A percentile compares a stretch with the other conserved stretches of the same genome.
Evolutionary conservation across 2,113 vertebrate species (phyloP).

Genomic region (Sapayoa aenigma): DNA sequence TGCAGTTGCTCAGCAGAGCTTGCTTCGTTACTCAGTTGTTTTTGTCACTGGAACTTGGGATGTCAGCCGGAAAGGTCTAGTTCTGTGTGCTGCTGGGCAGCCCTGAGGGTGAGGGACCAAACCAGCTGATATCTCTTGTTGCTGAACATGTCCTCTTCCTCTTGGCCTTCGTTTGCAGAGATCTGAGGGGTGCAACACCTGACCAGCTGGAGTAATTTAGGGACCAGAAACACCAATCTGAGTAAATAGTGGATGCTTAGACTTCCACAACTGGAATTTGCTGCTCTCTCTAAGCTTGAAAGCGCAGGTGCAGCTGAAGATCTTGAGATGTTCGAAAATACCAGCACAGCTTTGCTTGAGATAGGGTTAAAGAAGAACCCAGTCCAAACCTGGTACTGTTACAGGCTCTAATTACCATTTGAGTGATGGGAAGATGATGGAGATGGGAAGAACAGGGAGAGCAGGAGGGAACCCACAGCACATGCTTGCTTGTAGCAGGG

Average conservation of each 20-base stretch:
- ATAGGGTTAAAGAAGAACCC: background rate
- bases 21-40: background rate
- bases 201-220: background rate
- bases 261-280: background rate
- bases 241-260: background rate
- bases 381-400: background rate
- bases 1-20: background rate
- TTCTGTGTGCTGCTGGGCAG: background rate
- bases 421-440: background rate
- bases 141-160: background rate
- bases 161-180: background rate
- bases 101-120: background rate
- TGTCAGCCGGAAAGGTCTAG: background rate
- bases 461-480: background rate
- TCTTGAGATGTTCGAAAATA: background rate
- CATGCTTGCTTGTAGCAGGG: rapidly evolving
- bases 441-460: background rate
- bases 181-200: background rate
- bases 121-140: background rate
- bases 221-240: background rate
- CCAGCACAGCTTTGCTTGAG: background rate
- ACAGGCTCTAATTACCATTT: background rate
- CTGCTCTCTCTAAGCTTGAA: background rate
- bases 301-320: background rate
- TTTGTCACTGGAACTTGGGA: background rate